Conservation (phyloP, 2,797 vertebrate genomes). For the Hydrocynus forskahlii region DNA sequence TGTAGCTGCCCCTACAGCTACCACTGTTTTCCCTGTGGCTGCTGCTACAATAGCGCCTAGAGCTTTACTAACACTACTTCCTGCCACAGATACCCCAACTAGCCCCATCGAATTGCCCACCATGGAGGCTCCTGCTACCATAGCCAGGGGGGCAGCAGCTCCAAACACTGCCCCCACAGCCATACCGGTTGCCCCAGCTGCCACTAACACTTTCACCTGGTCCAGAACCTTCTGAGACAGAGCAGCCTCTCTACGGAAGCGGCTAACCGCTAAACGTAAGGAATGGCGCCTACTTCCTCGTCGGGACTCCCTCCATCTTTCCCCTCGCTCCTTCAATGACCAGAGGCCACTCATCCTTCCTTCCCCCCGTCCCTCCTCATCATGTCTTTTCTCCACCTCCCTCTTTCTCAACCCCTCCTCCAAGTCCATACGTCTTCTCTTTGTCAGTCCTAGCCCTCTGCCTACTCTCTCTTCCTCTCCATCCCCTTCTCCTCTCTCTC, state of each 20-base stretch:
- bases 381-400: background rate
- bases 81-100: constrained; percentile 67
- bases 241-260: constrained; percentile 65
- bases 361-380: constrained; percentile 58
- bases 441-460: constrained; percentile 41
- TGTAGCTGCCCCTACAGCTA: constrained; percentile 70
- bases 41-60: constrained; percentile 71
- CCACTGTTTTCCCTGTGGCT: constrained; percentile 69
- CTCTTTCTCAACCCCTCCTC: constrained; percentile 38
- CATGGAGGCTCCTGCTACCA: constrained; percentile 70
- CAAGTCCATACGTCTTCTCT: constrained; percentile 65
- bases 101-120: constrained; percentile 69
- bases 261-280: no score
- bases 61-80: constrained; percentile 68
- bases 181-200: constrained; percentile 73
- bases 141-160: constrained; percentile 70
- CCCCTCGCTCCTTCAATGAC: constrained; percentile 49
- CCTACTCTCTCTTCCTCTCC: background rate
- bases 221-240: constrained; percentile 73
- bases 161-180: constrained; percentile 74
- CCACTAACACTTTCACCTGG: constrained; percentile 71
- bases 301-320: constrained; percentile 49
- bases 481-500: constrained; percentile 45
- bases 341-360: constrained; percentile 37
- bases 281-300: constrained; percentile 34